Conservation (phyloP, 2,888 invertebrate genomes). For the Lepidonotus clava region DNA sequence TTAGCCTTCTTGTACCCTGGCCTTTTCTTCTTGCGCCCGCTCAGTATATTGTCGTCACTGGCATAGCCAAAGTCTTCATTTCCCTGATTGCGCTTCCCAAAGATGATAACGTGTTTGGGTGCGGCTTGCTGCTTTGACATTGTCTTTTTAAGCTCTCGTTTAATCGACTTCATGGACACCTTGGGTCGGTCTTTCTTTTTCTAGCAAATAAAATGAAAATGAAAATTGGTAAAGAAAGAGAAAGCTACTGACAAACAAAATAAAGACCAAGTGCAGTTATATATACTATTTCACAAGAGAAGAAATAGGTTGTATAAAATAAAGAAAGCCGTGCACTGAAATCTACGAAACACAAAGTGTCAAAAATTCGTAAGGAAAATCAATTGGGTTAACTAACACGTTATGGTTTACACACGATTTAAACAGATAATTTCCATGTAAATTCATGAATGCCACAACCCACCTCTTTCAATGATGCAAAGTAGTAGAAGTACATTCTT, state of each 20-base stretch:
- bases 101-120: neutral
- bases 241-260: neutral
- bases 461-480: no score
- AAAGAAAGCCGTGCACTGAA: neutral
- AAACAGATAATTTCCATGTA: no score
- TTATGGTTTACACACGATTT: no score
- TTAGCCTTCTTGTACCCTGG: neutral
- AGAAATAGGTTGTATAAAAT: neutral
- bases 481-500: no score
- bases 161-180: conserved; percentile 24
- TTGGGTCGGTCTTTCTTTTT: conserved; percentile 14
- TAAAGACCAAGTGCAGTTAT: neutral
- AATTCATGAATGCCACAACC: no score
- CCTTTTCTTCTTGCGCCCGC: neutral
- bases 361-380: no score
- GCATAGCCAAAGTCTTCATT: conserved; percentile 33
- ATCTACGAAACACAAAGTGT: neutral
- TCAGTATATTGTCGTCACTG: conserved; percentile 4
- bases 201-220: neutral
- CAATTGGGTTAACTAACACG: no score
- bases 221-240: neutral
- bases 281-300: neutral
- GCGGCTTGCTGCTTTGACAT: neutral
- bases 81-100: neutral
- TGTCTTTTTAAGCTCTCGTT: conserved; percentile 11